These are phyloP conservation scores for Poecilia picta DNA, from an alignment of 2,797 vertebrate species.

Conservation along the genomic window DNA sequence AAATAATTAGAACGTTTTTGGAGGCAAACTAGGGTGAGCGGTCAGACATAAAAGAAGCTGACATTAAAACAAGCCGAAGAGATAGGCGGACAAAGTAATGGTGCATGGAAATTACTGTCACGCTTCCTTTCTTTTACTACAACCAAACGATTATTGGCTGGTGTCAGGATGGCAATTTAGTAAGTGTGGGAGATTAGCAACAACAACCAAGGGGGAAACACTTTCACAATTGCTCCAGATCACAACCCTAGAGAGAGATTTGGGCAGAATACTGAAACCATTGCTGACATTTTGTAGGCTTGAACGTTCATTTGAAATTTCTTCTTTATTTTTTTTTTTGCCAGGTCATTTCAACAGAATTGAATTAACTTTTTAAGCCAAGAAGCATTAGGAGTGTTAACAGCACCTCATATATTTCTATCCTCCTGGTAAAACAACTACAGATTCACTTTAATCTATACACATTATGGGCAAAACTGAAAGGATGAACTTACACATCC, in stretches of 20 bases:
- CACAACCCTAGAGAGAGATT: not conserved
- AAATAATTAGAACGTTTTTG: not conserved
- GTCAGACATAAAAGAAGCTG: not conserved
- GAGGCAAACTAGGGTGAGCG: not conserved
- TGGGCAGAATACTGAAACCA: not conserved
- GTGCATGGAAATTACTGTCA: slow-evolving; percentile 3
- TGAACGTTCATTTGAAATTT: not conserved
- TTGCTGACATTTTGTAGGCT: not conserved
- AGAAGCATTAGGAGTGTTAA: not conserved
- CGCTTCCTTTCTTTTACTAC: not conserved
- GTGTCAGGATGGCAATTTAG: not conserved
- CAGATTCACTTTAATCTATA: not conserved
- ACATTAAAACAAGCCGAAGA: not conserved
- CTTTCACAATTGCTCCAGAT: not conserved
- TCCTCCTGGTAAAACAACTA: not conserved
- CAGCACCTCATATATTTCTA: not conserved
- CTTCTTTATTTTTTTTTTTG: too few relatives aligned
- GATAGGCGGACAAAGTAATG: not conserved
- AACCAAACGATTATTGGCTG: not conserved
- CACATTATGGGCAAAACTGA: not conserved
- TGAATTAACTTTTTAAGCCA: not conserved
- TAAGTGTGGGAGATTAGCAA: not conserved
- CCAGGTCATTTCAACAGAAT: not conserved
- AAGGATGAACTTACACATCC: not conserved
- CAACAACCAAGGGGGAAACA: not conserved